Percentiles rank a stretch among this genome's conserved stretches.
These are phyloP conservation scores for Aphelinus certus DNA, from an alignment of 1,140 invertebrate species.

Conservation along the genomic window DNA sequence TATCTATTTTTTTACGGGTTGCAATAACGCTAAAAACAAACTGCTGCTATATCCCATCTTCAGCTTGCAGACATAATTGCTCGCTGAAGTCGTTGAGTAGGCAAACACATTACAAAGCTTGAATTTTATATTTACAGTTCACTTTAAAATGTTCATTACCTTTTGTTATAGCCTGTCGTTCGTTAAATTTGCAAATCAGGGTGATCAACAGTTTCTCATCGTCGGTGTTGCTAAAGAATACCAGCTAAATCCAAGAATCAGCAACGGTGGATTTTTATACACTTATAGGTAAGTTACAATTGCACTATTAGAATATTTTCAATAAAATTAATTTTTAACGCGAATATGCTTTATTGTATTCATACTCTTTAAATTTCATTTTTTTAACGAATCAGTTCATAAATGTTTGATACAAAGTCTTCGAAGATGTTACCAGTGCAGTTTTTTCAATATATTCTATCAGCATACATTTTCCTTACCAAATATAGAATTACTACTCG, in stretches of 20 bases:
- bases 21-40: conserved; percentile 31
- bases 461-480: not conserved
- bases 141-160: conserved; percentile 3
- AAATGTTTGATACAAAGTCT: too few species aligned
- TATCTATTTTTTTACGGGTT: conserved; percentile 13
- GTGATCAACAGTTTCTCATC: conserved; percentile 80
- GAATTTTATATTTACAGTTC: conserved; percentile 3
- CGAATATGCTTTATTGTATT: conserved; percentile 13
- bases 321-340: not conserved
- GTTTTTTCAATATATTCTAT: not conserved
- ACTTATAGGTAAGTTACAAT: conserved; percentile 78
- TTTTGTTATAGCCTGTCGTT: conserved; percentile 71
- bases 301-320: not conserved
- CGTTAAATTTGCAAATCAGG: conserved; percentile 77
- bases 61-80: conserved; percentile 20
- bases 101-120: conserved; percentile 20
- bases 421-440: too few species aligned
- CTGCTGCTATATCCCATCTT: conserved; percentile 35
- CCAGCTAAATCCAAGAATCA: conserved; percentile 85
- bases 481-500: not conserved
- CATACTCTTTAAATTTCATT: not conserved
- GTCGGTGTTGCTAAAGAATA: conserved; percentile 93
- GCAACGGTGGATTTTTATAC: conserved; percentile 84
- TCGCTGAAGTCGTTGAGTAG: conserved; percentile 33
- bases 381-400: too few species aligned